Evolutionary conservation across 2,113 vertebrate genomes (phyloP).

Genomic region (Rutilus rutilus): DNA sequence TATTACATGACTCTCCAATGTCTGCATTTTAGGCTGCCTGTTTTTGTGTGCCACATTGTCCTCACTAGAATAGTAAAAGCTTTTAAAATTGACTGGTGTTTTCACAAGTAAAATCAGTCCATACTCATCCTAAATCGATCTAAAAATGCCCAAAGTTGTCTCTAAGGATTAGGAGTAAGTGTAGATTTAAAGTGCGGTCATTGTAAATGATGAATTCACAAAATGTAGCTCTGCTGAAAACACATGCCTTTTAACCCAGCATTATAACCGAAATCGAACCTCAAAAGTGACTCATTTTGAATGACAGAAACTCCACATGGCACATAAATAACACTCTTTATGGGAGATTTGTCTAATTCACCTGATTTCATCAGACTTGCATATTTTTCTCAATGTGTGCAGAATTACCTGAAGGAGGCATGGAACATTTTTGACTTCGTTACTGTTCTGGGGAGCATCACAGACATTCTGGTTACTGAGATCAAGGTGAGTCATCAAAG

Average conservation of each 20-base stretch:
- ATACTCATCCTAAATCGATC: background rate
- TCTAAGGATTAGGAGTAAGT: background rate
- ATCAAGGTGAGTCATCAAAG: constrained; percentile 80
- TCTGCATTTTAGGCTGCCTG: constrained; percentile 26
- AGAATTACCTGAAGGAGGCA: constrained; percentile 95
- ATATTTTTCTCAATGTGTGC: constrained; percentile 2
- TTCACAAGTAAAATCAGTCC: background rate
- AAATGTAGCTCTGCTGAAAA: background rate
- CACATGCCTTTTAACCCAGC: background rate
- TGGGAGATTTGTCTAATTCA: background rate
- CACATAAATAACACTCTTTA: background rate
- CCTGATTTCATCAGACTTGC: background rate
- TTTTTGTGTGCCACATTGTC: background rate
- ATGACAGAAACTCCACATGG: background rate
- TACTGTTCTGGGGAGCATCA: constrained; percentile 97
- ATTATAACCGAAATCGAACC: background rate
- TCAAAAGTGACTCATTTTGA: background rate
- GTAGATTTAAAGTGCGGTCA: background rate
- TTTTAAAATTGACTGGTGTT: background rate
- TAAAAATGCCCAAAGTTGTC: background rate
- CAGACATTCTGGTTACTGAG: constrained; percentile 98
- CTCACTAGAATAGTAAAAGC: background rate
- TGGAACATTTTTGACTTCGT: constrained; percentile 99
- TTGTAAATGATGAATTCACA: background rate
- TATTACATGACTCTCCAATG: constrained; percentile 20